Percentiles rank a stretch among this genome's conserved stretches.
These are phyloP conservation scores for Phyllotis vaccarum DNA, from an alignment of 2,797 vertebrate genomes.

Conservation along the genomic window DNA sequence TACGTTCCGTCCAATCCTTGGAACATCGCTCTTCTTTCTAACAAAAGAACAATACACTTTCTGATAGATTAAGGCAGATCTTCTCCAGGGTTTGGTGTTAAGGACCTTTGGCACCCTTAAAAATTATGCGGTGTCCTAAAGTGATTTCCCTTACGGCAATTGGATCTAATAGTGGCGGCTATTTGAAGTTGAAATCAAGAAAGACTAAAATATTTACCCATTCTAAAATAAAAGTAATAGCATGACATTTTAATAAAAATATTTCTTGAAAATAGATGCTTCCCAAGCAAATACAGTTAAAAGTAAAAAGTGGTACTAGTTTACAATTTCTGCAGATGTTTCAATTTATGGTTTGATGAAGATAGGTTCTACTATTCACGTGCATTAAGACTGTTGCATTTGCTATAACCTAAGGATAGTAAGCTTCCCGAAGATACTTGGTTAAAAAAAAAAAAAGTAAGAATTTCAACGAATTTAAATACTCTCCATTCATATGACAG, in stretches of 20 bases:
- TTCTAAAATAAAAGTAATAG: constrained; percentile 10
- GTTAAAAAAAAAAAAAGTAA: not conserved
- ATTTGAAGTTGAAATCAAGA: not conserved
- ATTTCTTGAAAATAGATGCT: constrained; percentile 7
- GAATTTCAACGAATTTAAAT: not conserved
- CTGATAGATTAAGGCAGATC: not conserved
- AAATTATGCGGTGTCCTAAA: not conserved
- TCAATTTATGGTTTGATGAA: not conserved
- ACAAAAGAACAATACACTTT: not conserved
- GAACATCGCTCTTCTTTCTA: not conserved
- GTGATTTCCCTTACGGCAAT: constrained; percentile 15
- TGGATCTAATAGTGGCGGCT: not conserved
- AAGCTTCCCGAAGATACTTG: not conserved
- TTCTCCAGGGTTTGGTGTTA: not conserved
- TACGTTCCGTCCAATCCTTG: not conserved
- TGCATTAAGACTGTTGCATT: not conserved
- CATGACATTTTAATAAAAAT: not conserved
- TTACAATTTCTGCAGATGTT: not conserved
- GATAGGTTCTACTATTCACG: not conserved
- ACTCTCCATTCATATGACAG: constrained; percentile 32
- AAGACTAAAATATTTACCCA: constrained; percentile 3
- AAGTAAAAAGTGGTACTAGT: not conserved
- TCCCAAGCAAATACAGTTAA: not conserved
- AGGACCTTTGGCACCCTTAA: constrained; percentile 1
- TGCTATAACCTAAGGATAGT: constrained; percentile 31